Evolutionary conservation across 2,113 vertebrate genomes (phyloP).

Genomic region (Myrmecophaga tridactyla): DNA sequence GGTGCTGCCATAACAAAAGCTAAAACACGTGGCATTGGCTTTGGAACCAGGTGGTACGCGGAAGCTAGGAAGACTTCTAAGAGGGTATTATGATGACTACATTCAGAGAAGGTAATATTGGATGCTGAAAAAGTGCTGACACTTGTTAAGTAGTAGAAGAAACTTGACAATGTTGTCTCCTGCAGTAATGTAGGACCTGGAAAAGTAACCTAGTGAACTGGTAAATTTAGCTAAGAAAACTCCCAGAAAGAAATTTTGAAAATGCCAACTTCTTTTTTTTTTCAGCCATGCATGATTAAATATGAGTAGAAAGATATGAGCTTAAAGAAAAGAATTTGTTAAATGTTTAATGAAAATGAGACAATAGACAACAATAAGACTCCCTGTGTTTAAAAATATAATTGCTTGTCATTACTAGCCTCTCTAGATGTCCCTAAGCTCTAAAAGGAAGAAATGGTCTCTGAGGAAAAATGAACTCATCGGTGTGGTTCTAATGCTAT

Average conservation of each 20-base stretch:
- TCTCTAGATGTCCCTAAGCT: background rate
- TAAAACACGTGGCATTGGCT: background rate
- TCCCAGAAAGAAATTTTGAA: background rate
- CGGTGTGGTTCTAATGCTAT: background rate
- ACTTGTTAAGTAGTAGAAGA: background rate
- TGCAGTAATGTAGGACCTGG: background rate
- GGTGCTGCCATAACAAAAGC: background rate
- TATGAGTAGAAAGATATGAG: background rate
- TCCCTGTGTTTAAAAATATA: background rate
- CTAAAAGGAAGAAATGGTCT: background rate
- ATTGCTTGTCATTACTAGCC: background rate
- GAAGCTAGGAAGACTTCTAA: background rate
- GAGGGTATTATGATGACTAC: background rate
- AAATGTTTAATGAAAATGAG: background rate
- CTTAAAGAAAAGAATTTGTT: background rate
- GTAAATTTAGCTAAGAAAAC: background rate
- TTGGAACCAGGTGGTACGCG: background rate
- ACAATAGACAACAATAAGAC: background rate
- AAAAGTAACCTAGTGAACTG: background rate
- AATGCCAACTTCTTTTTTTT: background rate
- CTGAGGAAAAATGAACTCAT: background rate
- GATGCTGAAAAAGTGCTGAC: background rate
- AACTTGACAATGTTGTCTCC: background rate
- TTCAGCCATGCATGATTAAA: background rate
- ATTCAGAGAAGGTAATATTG: background rate